These are phyloP conservation scores for Phalacrocorax aristotelis DNA, from an alignment of 2,113 vertebrate genomes.

Conservation along the genomic window DNA sequence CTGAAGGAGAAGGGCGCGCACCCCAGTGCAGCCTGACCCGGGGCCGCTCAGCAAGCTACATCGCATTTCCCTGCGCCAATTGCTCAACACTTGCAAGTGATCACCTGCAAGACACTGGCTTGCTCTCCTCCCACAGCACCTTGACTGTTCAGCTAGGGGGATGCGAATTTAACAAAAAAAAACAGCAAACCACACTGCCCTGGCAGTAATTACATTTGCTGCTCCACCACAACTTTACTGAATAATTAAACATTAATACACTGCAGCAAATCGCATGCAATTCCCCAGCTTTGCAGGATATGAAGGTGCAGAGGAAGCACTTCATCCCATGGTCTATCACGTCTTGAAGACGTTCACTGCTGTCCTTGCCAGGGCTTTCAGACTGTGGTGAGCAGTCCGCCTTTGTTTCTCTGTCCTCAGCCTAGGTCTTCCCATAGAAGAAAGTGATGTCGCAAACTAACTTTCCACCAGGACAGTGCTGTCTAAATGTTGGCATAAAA, in stretches of 20 bases:
- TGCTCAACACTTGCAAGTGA: too few relatives aligned
- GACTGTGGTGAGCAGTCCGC: not conserved
- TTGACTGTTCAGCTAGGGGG: not conserved
- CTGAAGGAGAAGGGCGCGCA: not conserved
- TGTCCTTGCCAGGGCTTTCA: not conserved
- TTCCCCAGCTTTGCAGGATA: not conserved
- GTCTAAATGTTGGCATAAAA: not conserved
- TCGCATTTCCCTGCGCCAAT: not conserved
- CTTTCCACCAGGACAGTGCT: not conserved
- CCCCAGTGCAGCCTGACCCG: not conserved
- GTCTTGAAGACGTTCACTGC: not conserved
- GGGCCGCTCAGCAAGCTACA: not conserved
- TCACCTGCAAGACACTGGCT: not conserved
- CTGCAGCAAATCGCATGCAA: not conserved
- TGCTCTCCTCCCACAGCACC: accelerated
- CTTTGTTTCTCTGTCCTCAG: not conserved
- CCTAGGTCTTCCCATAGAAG: accelerated
- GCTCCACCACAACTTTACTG: not conserved
- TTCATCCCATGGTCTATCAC: not conserved
- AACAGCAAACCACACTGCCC: too few relatives aligned
- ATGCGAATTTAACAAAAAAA: not conserved
- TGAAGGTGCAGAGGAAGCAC: not conserved
- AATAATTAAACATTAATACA: not conserved
- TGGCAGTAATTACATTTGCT: not conserved
- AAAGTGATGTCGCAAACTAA: not conserved